Percentiles rank a stretch among this genome's conserved stretches.
Evolutionary conservation across 2,797 vertebrate genomes (phyloP).

Genomic region (Karalla daura): DNA sequence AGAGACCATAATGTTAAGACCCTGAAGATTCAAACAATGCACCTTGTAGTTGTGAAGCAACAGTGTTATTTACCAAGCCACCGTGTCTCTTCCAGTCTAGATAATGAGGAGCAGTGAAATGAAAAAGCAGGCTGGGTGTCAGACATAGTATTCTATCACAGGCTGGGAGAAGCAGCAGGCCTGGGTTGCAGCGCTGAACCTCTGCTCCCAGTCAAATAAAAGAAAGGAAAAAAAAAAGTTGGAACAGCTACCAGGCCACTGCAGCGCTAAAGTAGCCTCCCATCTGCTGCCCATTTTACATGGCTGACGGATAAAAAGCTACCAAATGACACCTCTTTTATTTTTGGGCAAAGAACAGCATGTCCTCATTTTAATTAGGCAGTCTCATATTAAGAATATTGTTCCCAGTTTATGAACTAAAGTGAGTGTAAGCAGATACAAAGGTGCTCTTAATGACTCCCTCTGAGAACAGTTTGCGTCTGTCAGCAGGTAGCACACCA

Average conservation of each 20-base stretch:
- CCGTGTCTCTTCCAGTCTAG: no score
- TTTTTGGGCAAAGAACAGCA: background rate
- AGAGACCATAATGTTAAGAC: no score
- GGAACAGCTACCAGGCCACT: background rate
- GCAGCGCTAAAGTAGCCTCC: slow-evolving; percentile 2
- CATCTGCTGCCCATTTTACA: slow-evolving; percentile 7
- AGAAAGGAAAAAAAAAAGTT: slow-evolving; percentile 17
- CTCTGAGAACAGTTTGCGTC: slow-evolving; percentile 14
- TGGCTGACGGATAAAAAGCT: slow-evolving; percentile 15
- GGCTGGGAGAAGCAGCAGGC: slow-evolving; percentile 2
- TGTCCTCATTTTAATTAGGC: slow-evolving; percentile 8
- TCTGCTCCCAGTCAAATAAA: slow-evolving; percentile 4
- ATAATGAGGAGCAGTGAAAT: slow-evolving; percentile 50
- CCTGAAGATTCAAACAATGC: no score
- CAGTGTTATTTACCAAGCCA: no score
- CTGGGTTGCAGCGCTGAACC: slow-evolving; percentile 25
- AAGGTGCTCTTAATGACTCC: slow-evolving; percentile 17
- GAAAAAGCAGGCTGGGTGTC: slow-evolving; percentile 44
- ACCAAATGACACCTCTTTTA: background rate
- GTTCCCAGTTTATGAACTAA: background rate
- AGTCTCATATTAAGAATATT: background rate
- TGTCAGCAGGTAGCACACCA: slow-evolving; percentile 1
- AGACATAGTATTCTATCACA: slow-evolving; percentile 16
- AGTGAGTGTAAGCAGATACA: background rate
- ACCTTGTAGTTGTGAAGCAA: no score